phyloP scores from a whole-genome alignment of 2,113 vertebrate genomes.

The Lonchura striata region DNA sequence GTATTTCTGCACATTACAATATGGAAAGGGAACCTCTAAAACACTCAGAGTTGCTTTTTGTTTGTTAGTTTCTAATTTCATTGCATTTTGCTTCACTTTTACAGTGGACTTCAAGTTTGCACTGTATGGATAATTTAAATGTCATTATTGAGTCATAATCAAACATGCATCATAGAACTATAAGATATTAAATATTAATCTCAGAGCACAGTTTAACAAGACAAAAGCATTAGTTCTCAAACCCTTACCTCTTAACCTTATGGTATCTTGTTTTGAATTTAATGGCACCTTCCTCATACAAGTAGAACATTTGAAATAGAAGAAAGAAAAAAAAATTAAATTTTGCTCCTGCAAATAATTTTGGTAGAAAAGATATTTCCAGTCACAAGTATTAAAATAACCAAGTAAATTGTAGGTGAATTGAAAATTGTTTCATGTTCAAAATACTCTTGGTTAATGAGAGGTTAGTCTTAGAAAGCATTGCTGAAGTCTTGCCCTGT shows the following conservation, averaged over 20 bases:
- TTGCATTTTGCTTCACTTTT: not conserved
- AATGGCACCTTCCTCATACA: not conserved
- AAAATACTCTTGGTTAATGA: not conserved
- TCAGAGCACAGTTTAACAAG: not conserved
- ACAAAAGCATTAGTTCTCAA: not conserved
- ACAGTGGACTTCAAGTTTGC: not conserved
- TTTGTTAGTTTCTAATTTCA: not conserved
- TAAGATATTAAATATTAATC: conserved; percentile 18
- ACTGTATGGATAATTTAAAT: not conserved
- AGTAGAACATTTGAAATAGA: not conserved
- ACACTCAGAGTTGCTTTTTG: not conserved
- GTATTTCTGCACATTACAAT: not conserved
- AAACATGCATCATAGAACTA: not conserved
- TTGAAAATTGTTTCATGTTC: not conserved
- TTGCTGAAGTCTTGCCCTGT: not conserved
- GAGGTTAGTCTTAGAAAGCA: not conserved
- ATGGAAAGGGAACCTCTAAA: not conserved
- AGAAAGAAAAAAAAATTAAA: not conserved
- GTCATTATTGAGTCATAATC: conserved; percentile 10
- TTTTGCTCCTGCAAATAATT: not conserved
- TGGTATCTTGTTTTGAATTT: not conserved
- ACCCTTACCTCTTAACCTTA: not conserved
- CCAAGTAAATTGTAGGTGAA: not conserved
- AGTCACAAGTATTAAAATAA: not conserved
- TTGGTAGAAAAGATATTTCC: not conserved